Conservation (phyloP, 2,888 invertebrate species). For the Pterostichus niger region DNA sequence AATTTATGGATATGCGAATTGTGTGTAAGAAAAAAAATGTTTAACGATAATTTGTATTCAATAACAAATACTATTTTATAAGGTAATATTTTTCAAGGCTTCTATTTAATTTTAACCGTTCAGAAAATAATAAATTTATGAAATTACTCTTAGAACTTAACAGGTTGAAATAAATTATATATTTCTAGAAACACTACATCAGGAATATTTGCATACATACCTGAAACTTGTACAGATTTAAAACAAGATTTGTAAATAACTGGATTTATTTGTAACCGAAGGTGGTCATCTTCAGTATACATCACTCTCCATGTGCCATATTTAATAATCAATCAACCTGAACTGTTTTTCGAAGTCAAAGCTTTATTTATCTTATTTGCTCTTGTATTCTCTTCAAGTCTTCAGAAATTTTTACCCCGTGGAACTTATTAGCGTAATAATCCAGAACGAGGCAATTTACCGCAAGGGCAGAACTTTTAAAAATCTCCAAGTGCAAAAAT, state of each 20-base stretch:
- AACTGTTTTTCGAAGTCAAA: neutral
- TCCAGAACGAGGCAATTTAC: conserved; percentile 43
- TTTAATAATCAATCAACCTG: conserved; percentile 45
- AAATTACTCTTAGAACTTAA: conserved; percentile 7
- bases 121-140: neutral
- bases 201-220: conserved; percentile 1
- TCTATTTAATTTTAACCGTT: no score
- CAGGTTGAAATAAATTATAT: conserved; percentile 8
- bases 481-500: conserved; percentile 13
- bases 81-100: no score
- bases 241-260: conserved; percentile 25
- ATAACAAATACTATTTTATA: neutral
- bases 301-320: conserved; percentile 30
- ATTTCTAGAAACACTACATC: conserved; percentile 16
- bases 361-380: neutral
- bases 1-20: neutral
- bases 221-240: conserved; percentile 29
- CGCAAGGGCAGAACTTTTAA: conserved; percentile 9
- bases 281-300: conserved; percentile 39
- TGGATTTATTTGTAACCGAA: conserved; percentile 18
- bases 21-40: neutral
- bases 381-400: conserved; percentile 16
- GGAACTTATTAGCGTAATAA: conserved; percentile 41
- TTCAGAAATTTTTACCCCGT: conserved; percentile 20
- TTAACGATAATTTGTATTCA: neutral